A percentile compares a stretch with the other conserved stretches of the same genome.
These are phyloP conservation scores for Lymantria dispar DNA, from an alignment of 2,888 invertebrate genomes.

Conservation along the genomic window DNA sequence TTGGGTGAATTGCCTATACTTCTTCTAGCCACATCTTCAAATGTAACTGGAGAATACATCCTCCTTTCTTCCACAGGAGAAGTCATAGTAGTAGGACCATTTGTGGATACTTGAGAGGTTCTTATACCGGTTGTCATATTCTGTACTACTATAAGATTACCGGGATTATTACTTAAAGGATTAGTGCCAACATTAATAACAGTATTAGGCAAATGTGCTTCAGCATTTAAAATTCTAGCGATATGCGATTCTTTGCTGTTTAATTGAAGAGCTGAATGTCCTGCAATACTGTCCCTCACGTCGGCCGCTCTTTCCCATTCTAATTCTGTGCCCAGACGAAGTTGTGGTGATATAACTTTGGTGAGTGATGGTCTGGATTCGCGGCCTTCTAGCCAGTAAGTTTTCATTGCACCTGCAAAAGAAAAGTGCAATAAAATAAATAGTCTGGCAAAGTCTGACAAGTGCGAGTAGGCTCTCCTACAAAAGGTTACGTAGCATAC, in stretches of 20 bases:
- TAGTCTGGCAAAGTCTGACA: too few relatives aligned
- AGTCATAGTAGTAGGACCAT: constrained; percentile 42
- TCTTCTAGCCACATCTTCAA: constrained; percentile 90
- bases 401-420: constrained; percentile 89
- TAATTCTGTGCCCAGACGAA: constrained; percentile 61
- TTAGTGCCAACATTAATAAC: constrained; percentile 47
- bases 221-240: constrained; percentile 23
- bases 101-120: constrained; percentile 24
- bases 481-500: background rate
- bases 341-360: constrained; percentile 68
- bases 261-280: constrained; percentile 64
- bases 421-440: background rate
- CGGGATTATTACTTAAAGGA: constrained; percentile 42
- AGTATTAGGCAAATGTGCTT: constrained; percentile 45
- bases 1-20: constrained; percentile 90
- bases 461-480: background rate
- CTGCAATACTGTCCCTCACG: constrained; percentile 69
- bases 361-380: constrained; percentile 84
- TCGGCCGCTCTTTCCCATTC: constrained; percentile 77
- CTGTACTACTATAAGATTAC: constrained; percentile 37
- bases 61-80: constrained; percentile 84
- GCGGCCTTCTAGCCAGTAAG: constrained; percentile 92
- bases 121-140: constrained; percentile 32
- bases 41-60: constrained; percentile 92
- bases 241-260: constrained; percentile 48